phyloP scores from a whole-genome alignment of 2,797 vertebrate species.

The Cephalopachus bancanus region DNA sequence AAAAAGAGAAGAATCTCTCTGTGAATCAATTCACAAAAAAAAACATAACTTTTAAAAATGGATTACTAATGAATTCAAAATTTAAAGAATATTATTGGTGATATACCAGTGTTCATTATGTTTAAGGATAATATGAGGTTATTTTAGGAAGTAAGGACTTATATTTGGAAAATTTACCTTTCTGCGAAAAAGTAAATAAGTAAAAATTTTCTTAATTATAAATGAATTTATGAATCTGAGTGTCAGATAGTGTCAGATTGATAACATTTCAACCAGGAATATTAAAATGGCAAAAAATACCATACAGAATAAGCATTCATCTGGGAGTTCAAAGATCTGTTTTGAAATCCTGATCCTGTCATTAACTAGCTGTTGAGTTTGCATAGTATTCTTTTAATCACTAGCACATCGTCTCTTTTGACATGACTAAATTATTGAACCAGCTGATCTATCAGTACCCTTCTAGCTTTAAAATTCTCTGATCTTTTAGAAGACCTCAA shows the following conservation, averaged over 20 bases:
- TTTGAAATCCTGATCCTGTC: not conserved
- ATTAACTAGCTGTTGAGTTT: conserved; percentile 8
- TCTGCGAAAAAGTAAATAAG: not conserved
- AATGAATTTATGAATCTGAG: conserved; percentile 27
- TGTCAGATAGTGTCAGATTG: not conserved
- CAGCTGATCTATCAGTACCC: not conserved
- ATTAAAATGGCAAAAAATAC: not conserved
- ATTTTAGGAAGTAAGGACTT: conserved; percentile 2
- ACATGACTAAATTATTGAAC: not conserved
- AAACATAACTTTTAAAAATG: not conserved
- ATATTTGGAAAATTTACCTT: conserved; percentile 38
- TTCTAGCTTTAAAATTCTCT: conserved; percentile 37
- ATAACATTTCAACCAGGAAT: conserved; percentile 14
- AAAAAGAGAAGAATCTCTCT: conserved; percentile 23
- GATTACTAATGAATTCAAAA: not conserved
- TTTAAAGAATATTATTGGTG: not conserved
- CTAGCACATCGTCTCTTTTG: not conserved
- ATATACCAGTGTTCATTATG: not conserved
- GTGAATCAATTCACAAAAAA: conserved; percentile 1
- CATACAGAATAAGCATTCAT: not conserved
- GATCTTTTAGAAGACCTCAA: conserved; percentile 19
- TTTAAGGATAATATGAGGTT: not conserved
- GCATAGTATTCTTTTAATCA: not conserved
- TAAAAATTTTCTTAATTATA: not conserved
- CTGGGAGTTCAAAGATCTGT: not conserved